These are phyloP conservation scores for Cotesia glomerata DNA, from an alignment of 1,140 invertebrate species.

Conservation along the genomic window DNA sequence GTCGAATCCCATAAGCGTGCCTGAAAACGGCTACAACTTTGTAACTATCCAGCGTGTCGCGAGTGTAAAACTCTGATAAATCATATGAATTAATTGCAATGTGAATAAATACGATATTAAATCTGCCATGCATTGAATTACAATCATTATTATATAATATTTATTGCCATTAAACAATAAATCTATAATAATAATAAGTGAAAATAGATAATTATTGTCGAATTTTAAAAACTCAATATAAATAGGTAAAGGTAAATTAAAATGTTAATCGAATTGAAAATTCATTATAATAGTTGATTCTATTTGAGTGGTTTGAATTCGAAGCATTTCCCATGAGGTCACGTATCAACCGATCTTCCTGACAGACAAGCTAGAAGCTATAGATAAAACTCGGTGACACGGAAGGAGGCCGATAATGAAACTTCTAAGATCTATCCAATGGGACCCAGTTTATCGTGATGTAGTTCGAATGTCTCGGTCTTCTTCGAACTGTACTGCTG, in stretches of 20 bases:
- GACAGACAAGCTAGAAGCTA: background rate
- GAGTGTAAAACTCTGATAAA: conserved; percentile 32
- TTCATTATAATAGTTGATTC: background rate
- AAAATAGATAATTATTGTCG: background rate
- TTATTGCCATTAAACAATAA: conserved; percentile 6
- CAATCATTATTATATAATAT: background rate
- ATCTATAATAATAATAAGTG: conserved; percentile 1
- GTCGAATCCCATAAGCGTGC: conserved; percentile 13
- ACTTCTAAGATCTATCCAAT: conserved; percentile 4
- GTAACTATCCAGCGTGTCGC: conserved; percentile 6
- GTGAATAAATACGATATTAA: conserved; percentile 33
- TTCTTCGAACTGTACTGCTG: background rate
- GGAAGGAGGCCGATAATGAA: conserved; percentile 15
- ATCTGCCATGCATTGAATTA: conserved; percentile 6
- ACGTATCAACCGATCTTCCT: background rate
- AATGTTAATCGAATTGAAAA: background rate
- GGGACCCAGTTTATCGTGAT: conserved; percentile 5
- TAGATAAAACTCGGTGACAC: conserved; percentile 13
- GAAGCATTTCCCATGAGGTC: background rate
- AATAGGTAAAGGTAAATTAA: background rate
- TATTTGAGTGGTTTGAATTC: background rate
- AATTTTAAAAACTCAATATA: background rate
- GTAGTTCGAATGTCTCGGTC: background rate
- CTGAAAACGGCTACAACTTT: conserved; percentile 7
- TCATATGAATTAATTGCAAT: conserved; percentile 38